Evolutionary conservation across 2,797 vertebrate species (phyloP), one percentile per base, ranked within the genome.

Genomic region (Eutrigla gurnardus): DNA sequence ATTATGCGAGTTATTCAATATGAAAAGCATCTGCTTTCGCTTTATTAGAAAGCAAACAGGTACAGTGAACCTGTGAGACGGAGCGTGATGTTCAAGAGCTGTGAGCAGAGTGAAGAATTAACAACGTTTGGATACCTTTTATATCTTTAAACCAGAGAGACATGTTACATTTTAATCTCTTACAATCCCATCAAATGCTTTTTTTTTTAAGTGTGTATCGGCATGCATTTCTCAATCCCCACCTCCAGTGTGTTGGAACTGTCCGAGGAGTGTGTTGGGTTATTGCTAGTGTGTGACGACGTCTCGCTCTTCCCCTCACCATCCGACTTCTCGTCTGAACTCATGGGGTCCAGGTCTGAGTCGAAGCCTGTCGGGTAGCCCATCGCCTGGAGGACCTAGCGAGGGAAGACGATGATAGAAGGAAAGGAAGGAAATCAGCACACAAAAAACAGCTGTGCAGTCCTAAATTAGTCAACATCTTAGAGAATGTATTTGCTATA

Each of bases 361-460:
- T 99, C 98, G 42, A 99, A 99, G 65, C 98, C 98, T 12, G 98
- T 99, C 17, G 97, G 97, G 85, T 98, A 98, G 17, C 98, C 98
- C 98, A 99, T 99, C 0, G 97, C 97, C 92, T 99, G 98, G 80
- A 99, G 95, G 78, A 99, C 98, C 98, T 99, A 76, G 40, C 69
- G 46, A 46, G 35, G 36, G 2, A 63, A 14, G n/a, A 6, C 0
- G 6, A 73, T 11, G 58, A 61, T 8, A 8, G 32, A 53, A 53
- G 12, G 7, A 49, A 65, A 39, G 5, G 6, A 6, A 54, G 13
- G 12, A 53, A 6, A 53, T 5, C 50, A 53, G 50, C 25, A 25
- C 25, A 7, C 25, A 25, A 25, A n/a, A n/a, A 50, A 18, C 1
- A 4, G 18, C 33, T 35, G 13, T 5, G 4, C n/a, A n/a, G 32